Conservation (phyloP, 2,888 invertebrate genomes). For the Eugnorisma glareosa region DNA sequence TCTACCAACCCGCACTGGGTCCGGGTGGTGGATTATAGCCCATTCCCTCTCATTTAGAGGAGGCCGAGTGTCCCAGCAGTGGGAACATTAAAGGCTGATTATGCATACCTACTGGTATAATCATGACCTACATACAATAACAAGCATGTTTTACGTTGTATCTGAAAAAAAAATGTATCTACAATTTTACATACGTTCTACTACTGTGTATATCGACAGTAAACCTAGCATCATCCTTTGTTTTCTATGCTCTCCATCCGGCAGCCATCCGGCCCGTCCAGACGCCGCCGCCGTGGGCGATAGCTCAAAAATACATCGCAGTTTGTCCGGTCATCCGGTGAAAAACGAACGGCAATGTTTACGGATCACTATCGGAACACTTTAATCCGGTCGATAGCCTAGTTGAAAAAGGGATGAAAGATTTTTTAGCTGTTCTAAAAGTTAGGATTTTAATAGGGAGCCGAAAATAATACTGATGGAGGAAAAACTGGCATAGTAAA, state of each 20-base stretch:
- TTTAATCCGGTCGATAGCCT: slow-evolving; percentile 48
- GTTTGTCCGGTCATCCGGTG: slow-evolving; percentile 44
- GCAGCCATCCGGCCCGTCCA: slow-evolving; percentile 22
- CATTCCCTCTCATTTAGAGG: too few species aligned
- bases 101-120: too few species aligned
- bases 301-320: slow-evolving; percentile 54
- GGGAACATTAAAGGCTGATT: too few species aligned
- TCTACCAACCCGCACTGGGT: too few species aligned
- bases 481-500: neutral
- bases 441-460: neutral
- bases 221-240: slow-evolving; percentile 14
- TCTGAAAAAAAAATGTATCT: neutral
- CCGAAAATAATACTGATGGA: neutral
- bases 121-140: neutral
- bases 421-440: slow-evolving; percentile 15
- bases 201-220: neutral
- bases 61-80: too few species aligned
- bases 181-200: neutral
- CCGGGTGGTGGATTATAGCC: too few species aligned
- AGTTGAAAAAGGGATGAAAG: slow-evolving; percentile 18
- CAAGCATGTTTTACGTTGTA: neutral
- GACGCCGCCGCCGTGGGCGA: slow-evolving; percentile 47
- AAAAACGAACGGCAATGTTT: slow-evolving; percentile 52
- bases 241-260: slow-evolving; percentile 33
- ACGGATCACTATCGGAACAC: slow-evolving; percentile 55